A percentile compares a stretch with the other conserved stretches of the same genome.
Evolutionary conservation across 2,113 vertebrate species (phyloP).

Genomic region (Amphiprion percula): DNA sequence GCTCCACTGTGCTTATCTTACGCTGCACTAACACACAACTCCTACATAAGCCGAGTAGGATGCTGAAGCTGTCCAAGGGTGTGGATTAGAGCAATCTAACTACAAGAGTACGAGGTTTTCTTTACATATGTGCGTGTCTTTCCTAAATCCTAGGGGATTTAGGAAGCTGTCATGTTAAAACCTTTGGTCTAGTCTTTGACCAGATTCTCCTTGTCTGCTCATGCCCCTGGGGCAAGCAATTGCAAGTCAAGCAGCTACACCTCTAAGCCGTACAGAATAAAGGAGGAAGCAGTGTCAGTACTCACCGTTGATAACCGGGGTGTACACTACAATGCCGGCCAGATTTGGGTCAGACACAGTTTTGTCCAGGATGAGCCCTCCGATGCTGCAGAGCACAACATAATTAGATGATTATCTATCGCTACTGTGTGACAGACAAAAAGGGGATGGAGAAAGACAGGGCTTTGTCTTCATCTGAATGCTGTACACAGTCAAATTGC

Average conservation of each 20-base stretch:
- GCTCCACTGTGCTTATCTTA: neutral
- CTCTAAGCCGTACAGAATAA: neutral
- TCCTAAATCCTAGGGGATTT: slow-evolving; percentile 4
- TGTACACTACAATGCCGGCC: slow-evolving; percentile 97
- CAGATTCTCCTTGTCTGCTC: neutral
- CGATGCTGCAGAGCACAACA: slow-evolving; percentile 88
- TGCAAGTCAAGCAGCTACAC: slow-evolving; percentile 18
- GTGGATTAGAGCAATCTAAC: neutral
- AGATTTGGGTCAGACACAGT: slow-evolving; percentile 97
- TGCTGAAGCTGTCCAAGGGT: too few relatives aligned
- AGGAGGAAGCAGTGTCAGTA: neutral
- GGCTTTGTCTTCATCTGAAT: slow-evolving; percentile 23
- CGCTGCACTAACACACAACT: neutral
- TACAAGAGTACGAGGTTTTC: neutral
- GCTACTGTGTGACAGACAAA: neutral
- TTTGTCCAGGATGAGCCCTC: slow-evolving; percentile 98
- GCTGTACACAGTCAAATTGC: neutral
- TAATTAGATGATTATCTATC: slow-evolving; percentile 28
- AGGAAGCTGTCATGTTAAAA: neutral
- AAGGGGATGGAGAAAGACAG: neutral
- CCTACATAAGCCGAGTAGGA: too few relatives aligned
- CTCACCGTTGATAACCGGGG: slow-evolving; percentile 98
- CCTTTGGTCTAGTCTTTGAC: neutral
- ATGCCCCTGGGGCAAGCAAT: neutral
- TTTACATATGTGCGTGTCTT: neutral